Evolutionary conservation across 1,140 invertebrate genomes (phyloP).

Genomic region (Papilio glaucus): DNA sequence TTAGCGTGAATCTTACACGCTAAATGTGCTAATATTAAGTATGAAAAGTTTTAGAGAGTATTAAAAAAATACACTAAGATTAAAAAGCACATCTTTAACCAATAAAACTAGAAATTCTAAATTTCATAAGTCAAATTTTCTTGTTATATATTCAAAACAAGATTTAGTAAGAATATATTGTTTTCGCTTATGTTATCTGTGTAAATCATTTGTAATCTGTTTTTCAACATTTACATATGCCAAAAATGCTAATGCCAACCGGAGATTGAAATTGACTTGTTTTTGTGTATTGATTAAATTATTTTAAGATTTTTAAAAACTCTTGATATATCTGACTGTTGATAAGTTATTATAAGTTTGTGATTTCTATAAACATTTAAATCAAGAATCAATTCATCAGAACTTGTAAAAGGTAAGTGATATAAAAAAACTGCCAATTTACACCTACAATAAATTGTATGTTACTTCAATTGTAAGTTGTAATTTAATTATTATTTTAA

Average conservation of each 20-base stretch:
- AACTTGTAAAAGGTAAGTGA: no score
- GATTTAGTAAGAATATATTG: neutral
- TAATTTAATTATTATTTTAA: no score
- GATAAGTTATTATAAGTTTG: neutral
- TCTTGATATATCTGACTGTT: slow-evolving; percentile 10
- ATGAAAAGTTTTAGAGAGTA: no score
- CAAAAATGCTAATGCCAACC: slow-evolving; percentile 29
- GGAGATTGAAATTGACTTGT: slow-evolving; percentile 29
- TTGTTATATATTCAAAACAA: neutral
- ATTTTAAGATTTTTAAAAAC: slow-evolving; percentile 25
- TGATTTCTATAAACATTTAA: neutral
- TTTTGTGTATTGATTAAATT: slow-evolving; percentile 37
- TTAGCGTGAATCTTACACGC: no score
- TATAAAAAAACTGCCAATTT: no score
- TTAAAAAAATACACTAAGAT: neutral
- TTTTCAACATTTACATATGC: slow-evolving; percentile 14
- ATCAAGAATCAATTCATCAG: no score
- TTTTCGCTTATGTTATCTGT: neutral
- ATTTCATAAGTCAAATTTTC: neutral
- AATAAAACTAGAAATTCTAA: neutral
- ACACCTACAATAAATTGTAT: no score
- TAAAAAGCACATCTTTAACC: neutral
- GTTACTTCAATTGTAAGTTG: no score
- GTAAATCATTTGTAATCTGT: slow-evolving; percentile 4
- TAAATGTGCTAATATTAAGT: no score